Base-by-base conservation (phyloP, 1,140 invertebrate species). In the Ylistrum balloti region DNA sequence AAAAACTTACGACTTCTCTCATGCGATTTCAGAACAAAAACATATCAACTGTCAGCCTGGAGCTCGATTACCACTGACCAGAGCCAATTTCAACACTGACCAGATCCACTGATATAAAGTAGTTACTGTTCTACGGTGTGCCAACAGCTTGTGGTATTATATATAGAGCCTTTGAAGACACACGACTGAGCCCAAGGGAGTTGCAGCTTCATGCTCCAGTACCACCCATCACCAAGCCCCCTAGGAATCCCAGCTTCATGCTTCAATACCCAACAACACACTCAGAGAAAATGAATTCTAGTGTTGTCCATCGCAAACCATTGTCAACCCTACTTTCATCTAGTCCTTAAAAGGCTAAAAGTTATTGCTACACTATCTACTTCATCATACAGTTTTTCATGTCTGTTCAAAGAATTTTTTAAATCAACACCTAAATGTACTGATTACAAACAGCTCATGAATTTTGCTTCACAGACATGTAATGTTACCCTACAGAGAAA, bases 271-370 rank as follows among this genome's bases (percentile, higher is more conserved):
- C 56, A 74, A 9, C 56, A 74, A 74, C 56, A 74, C n/a, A 28
- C 56, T 74, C 56, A 74, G 22, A 74, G 56, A 74, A 74, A 74
- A 74, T 74, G n/a, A 74, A 74, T 74, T 74, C 28, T n/a, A n/a
- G 56, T 74, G 56, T 74, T 74, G 56, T 22, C 22, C 15, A 74
- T 74, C 28, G 56, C 28, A 28, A 74, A 28, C 56, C n/a, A 28
- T 74, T 11, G 56, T n/a, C 56, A 28, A n/a, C 56, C 56, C n/a
- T 11, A n/a, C 56, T 74, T 74, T 74, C 56, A 74, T 74, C 56
- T 28, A 0, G 22, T n/a, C 56, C 56, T 74, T 74, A 74, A 74
- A 74, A 74, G 56, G 56, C 56, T 28, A 74, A 74, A n/a, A 28
- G 22, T 74, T 74, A 74, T 74, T n/a, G 28, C 3, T n/a, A 11